Evolutionary conservation across 2,888 invertebrate genomes (phyloP).

Genomic region (Nemotelus nigrinus): DNA sequence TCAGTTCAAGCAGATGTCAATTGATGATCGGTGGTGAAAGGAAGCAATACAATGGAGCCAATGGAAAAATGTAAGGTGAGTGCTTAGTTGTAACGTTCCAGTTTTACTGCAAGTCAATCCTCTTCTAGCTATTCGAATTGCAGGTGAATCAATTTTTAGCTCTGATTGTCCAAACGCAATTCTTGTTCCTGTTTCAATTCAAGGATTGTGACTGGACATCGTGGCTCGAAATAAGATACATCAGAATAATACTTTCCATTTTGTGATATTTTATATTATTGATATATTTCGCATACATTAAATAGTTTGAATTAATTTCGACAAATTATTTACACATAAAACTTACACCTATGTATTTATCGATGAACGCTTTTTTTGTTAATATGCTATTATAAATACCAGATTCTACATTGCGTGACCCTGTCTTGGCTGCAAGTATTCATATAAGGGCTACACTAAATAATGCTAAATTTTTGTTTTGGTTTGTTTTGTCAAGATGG

Average conservation of each 20-base stretch:
- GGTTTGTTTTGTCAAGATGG: too few relatives aligned
- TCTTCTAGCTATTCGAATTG: not conserved
- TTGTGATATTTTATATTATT: too few relatives aligned
- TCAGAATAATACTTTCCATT: not conserved
- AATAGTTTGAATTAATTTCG: too few relatives aligned
- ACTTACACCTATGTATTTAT: too few relatives aligned
- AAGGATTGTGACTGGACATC: constrained; percentile 66
- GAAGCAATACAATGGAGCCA: not conserved
- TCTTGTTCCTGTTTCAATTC: constrained; percentile 64
- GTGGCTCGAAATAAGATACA: constrained; percentile 64
- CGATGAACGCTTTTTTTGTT: too few relatives aligned
- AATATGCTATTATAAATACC: too few relatives aligned
- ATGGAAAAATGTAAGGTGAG: constrained; percentile 6
- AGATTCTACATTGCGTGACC: too few relatives aligned
- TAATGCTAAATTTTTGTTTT: too few relatives aligned
- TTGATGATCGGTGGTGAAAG: not conserved
- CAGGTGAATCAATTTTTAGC: constrained; percentile 63
- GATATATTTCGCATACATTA: too few relatives aligned
- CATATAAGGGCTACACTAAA: too few relatives aligned
- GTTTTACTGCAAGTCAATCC: not conserved
- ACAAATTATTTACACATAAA: too few relatives aligned
- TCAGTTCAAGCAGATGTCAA: not conserved
- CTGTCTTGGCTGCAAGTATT: too few relatives aligned
- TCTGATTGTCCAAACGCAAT: constrained; percentile 67
- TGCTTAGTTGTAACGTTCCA: not conserved